Percentiles rank a stretch among this genome's conserved stretches.
Conservation (phyloP, 2,113 vertebrate species). For the Nyctereutes procyonoides region DNA sequence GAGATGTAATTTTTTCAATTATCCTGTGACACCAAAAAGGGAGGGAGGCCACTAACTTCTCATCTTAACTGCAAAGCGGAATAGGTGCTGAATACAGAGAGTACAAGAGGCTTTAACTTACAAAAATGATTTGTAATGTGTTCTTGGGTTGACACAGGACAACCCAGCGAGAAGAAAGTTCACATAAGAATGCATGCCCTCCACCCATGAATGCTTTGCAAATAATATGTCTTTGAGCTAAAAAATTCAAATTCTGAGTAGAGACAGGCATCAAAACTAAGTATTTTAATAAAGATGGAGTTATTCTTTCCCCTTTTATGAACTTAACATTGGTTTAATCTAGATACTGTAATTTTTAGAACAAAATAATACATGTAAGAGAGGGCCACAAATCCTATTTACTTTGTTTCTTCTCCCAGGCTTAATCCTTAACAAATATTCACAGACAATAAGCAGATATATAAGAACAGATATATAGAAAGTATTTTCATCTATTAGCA, state of each 20-base stretch:
- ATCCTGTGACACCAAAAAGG: background rate
- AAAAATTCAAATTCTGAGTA: slow-evolving; percentile 59
- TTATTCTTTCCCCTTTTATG: slow-evolving; percentile 34
- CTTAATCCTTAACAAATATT: background rate
- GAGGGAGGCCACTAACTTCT: background rate
- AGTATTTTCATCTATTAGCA: background rate
- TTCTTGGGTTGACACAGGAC: background rate
- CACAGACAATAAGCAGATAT: background rate
- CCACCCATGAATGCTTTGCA: background rate
- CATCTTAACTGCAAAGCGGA: background rate
- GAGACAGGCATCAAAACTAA: background rate
- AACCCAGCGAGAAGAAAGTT: background rate
- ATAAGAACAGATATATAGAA: background rate
- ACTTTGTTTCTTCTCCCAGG: background rate
- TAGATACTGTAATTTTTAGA: background rate
- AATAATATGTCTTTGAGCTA: background rate
- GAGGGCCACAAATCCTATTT: background rate
- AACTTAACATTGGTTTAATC: slow-evolving; percentile 14
- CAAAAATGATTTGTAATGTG: background rate
- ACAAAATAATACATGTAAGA: slow-evolving; percentile 19
- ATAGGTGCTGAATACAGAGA: background rate
- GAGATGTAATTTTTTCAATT: slow-evolving; percentile 6
- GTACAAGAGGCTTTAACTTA: background rate
- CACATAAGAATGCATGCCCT: background rate
- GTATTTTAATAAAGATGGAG: background rate